Percentiles rank a stretch among this genome's conserved stretches.
Conservation (phyloP, 2,888 invertebrate species). For the Eupithecia insigniata region DNA sequence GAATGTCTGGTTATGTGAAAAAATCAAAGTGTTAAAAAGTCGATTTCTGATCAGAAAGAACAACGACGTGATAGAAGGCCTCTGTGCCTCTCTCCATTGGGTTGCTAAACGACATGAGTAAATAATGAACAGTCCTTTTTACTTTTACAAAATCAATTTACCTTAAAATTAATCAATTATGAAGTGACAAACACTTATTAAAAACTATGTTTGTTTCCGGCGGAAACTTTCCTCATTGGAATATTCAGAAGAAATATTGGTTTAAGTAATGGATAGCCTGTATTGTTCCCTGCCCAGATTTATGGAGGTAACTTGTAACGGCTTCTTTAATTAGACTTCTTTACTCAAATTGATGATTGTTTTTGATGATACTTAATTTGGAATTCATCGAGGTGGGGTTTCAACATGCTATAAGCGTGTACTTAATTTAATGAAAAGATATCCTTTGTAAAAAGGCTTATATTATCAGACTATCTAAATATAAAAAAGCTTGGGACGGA, state of each 20-base stretch:
- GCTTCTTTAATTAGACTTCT: constrained; percentile 83
- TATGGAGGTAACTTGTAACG: constrained; percentile 84
- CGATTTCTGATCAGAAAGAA: neutral
- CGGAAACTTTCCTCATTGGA: constrained; percentile 76
- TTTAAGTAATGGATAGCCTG: constrained; percentile 78
- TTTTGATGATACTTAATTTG: constrained; percentile 77
- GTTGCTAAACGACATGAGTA: neutral
- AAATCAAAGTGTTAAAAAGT: neutral
- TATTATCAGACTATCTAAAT: too few relatives aligned
- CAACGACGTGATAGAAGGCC: too few relatives aligned
- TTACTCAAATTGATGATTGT: constrained; percentile 82
- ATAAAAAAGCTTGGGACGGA: too few relatives aligned
- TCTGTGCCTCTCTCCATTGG: too few relatives aligned
- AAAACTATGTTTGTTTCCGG: constrained; percentile 78
- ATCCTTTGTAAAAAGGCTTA: too few relatives aligned
- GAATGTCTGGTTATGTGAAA: neutral
- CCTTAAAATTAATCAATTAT: constrained; percentile 67
- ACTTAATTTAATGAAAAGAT: neutral
- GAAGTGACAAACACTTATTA: constrained; percentile 68
- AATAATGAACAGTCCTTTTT: neutral
- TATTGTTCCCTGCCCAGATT: constrained; percentile 81
- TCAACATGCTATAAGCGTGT: constrained; percentile 49
- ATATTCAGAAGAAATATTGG: constrained; percentile 78
- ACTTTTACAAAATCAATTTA: constrained; percentile 43
- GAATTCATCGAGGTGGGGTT: constrained; percentile 62